phyloP scores from a whole-genome alignment of 2,888 invertebrate genomes.

The Catocala sponsa region DNA sequence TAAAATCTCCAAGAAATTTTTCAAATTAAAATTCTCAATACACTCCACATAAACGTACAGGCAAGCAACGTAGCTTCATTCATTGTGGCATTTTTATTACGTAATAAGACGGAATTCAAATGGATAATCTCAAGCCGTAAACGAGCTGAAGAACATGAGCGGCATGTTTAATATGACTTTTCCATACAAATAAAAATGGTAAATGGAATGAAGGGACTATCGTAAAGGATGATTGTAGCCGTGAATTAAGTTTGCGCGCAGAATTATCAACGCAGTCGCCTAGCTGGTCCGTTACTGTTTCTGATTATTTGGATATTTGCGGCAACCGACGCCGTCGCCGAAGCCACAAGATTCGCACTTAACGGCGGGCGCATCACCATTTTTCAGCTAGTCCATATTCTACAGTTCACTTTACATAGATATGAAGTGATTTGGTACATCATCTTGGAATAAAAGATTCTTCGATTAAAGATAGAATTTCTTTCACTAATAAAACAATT shows the following conservation, averaged over 20 bases:
- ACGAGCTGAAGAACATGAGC: slow-evolving; percentile 66
- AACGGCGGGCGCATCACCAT: not conserved
- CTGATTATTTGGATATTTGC: not conserved
- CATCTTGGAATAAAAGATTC: slow-evolving; percentile 17
- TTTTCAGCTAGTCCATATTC: slow-evolving; percentile 11
- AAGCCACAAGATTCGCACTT: no score
- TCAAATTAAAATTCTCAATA: slow-evolving; percentile 72
- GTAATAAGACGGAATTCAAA: slow-evolving; percentile 74
- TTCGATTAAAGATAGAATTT: slow-evolving; percentile 16
- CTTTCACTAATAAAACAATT: slow-evolving; percentile 37
- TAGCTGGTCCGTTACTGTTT: slow-evolving; percentile 6
- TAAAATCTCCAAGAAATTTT: slow-evolving; percentile 46
- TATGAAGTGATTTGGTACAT: slow-evolving; percentile 17
- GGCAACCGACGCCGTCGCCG: no score
- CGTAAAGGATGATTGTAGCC: slow-evolving; percentile 36
- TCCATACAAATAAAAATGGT: slow-evolving; percentile 61
- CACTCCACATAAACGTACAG: slow-evolving; percentile 61
- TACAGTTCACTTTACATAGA: slow-evolving; percentile 6
- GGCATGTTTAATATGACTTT: slow-evolving; percentile 71
- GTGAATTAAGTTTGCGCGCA: slow-evolving; percentile 51
- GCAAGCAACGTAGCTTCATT: slow-evolving; percentile 64
- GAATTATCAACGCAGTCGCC: slow-evolving; percentile 28
- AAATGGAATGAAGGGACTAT: slow-evolving; percentile 46
- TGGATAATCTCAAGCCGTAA: slow-evolving; percentile 75
- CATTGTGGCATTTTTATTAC: slow-evolving; percentile 76